phyloP scores from a whole-genome alignment of 2,888 invertebrate species.

The Pachycephus smyrnensis region DNA sequence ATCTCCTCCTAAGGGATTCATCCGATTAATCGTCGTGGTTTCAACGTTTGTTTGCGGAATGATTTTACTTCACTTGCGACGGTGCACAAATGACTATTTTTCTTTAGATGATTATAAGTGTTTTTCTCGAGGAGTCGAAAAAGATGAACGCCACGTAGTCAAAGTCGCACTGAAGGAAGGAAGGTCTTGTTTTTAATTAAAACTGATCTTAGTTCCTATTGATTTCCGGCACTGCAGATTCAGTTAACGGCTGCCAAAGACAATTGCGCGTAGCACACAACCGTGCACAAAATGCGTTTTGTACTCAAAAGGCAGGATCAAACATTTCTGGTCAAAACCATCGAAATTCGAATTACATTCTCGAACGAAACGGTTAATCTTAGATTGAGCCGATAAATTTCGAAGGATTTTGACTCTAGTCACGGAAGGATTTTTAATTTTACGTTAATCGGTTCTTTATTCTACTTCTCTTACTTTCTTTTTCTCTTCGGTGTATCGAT shows the following conservation, averaged over 20 bases:
- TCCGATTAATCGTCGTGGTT: too few relatives aligned
- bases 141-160: background rate
- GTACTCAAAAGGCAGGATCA: constrained; percentile 13
- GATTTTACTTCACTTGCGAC: background rate
- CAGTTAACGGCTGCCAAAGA: constrained; percentile 16
- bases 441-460: background rate
- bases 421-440: constrained; percentile 27
- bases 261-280: constrained; percentile 20
- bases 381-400: background rate
- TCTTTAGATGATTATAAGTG: background rate
- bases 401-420: constrained; percentile 42
- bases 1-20: too few relatives aligned
- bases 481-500: background rate
- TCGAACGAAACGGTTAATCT: background rate
- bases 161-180: background rate
- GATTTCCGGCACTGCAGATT: constrained; percentile 30
- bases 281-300: constrained; percentile 1
- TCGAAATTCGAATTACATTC: background rate
- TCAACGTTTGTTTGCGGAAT: too few relatives aligned
- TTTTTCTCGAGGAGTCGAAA: background rate
- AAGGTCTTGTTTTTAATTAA: background rate
- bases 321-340: constrained; percentile 8
- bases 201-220: constrained; percentile 54
- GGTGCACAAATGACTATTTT: background rate
- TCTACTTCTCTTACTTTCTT: background rate